A percentile compares a stretch with the other conserved stretches of the same genome.
Evolutionary conservation across 1,140 invertebrate species (phyloP).

Genomic region (Ladona fulva): DNA sequence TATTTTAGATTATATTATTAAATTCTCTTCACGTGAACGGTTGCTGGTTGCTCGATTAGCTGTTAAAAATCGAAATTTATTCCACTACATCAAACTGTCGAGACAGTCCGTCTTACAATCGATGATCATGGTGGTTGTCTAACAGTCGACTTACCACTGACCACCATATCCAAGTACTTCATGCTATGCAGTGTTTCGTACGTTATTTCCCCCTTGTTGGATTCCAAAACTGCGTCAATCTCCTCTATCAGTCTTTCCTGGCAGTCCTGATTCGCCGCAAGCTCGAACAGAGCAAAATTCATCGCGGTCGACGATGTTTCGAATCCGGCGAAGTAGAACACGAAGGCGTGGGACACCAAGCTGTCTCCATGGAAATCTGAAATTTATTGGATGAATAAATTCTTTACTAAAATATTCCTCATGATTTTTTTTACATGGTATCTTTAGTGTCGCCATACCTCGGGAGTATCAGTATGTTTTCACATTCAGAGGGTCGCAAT

Average conservation of each 20-base stretch:
- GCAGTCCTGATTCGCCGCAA: neutral
- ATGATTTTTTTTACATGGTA: neutral
- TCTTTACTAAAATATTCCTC: neutral
- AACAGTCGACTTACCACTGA: neutral
- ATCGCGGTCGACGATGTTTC: conserved; percentile 31
- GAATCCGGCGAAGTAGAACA: conserved; percentile 29
- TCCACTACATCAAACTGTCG: neutral
- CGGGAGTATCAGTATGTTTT: too few relatives aligned
- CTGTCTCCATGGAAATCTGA: conserved; percentile 17
- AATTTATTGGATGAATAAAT: neutral
- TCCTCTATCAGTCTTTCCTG: neutral
- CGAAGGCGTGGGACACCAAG: conserved; percentile 26
- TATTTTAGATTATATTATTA: neutral
- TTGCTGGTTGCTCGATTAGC: neutral
- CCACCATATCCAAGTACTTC: neutral
- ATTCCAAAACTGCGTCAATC: neutral
- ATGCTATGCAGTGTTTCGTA: neutral
- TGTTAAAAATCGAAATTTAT: neutral
- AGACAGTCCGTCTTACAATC: too few relatives aligned
- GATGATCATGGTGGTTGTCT: neutral
- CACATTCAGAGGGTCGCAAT: too few relatives aligned
- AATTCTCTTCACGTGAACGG: neutral
- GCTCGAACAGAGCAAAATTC: conserved; percentile 10
- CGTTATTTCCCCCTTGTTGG: neutral
- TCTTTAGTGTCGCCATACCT: too few relatives aligned